Evolutionary conservation across 1,140 invertebrate species (phyloP).

Genomic region (Teleopsis dalmanni): DNA sequence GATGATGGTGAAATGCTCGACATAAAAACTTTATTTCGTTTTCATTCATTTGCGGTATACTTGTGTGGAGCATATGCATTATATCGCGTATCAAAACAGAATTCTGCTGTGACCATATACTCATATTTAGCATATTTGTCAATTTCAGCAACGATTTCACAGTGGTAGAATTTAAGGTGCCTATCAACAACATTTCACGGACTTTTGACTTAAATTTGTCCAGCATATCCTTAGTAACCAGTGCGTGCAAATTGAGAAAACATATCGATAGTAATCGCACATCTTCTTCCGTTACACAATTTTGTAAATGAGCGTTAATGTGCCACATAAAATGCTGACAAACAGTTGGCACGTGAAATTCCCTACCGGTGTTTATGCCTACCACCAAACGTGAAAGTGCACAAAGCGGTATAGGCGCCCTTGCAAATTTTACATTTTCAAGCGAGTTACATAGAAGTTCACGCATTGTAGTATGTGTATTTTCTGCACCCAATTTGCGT

Average conservation of each 20-base stretch:
- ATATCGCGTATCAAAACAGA: slow-evolving; percentile 23
- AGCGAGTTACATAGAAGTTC: slow-evolving; percentile 17
- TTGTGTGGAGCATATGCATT: slow-evolving; percentile 17
- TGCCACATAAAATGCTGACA: slow-evolving; percentile 27
- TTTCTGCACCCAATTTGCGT: slow-evolving; percentile 26
- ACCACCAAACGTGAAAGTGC: slow-evolving; percentile 32
- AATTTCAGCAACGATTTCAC: slow-evolving; percentile 29
- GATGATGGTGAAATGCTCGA: slow-evolving; percentile 29
- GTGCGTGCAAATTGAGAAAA: slow-evolving; percentile 26
- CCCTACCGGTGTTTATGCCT: slow-evolving; percentile 27
- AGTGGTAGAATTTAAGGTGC: slow-evolving; percentile 14
- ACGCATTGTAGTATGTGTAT: slow-evolving; percentile 19
- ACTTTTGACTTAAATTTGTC: slow-evolving; percentile 21
- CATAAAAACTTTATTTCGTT: slow-evolving; percentile 25
- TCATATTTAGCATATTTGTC: slow-evolving; percentile 32
- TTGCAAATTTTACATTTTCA: slow-evolving; percentile 9
- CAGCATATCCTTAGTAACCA: slow-evolving; percentile 23
- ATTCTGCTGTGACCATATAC: slow-evolving; percentile 29
- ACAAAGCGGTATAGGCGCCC: slow-evolving; percentile 17
- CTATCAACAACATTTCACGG: slow-evolving; percentile 13
- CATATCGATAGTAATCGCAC: slow-evolving; percentile 32
- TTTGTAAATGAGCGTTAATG: slow-evolving; percentile 18
- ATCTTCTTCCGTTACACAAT: slow-evolving; percentile 22
- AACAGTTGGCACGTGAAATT: slow-evolving; percentile 30
- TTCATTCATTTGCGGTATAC: neutral